Evolutionary conservation across 2,797 vertebrate genomes (phyloP), one percentile per base, ranked within the genome.

Genomic region (Cynopterus sphinx): DNA sequence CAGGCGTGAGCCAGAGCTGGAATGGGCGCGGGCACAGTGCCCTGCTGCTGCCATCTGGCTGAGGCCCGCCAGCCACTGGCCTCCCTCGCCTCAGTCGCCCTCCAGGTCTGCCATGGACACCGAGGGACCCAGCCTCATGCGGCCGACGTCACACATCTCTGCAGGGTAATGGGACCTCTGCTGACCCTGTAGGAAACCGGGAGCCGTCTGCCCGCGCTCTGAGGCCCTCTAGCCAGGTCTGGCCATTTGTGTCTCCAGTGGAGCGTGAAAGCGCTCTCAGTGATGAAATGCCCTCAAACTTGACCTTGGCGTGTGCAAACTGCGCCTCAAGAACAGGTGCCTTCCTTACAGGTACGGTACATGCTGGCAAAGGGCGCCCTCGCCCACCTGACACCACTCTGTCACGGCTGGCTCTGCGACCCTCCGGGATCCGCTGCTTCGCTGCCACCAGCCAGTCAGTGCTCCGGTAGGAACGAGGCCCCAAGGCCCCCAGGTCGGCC

Each of bases 171-270:
- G 21, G 63, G 33, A 79, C 33, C 63, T 36, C 2, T 3, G 10
- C 15, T 65, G 61, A 49, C 22, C 0, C 1, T 1, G 46, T 21
- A 41, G 41, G 26, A 81, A 55, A 9, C n/a, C 16, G 5, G 68
- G 21, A 8, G 13, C 59, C 7, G 43, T 22, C 15, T 19, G 0
- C 71, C 28, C 11, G 57, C 4, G 8, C 39, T 21, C 46, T 22
- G 2, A 1, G 8, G 53, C 6, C 86, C 17, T 33, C 28, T 5
- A 28, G 2, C 7, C 7, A 1, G 22, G 28, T 7, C 26, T 7
- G 21, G 79, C 26, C 57, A 7, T 39, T 21, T 51, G 33, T 41
- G 51, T 53, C 26, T 39, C 68, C 22, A 70, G 4, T 6, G n/a
- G 7, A 70, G 71, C 43, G 9, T 6, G 6, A 71, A 63, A 16